Evolutionary conservation across 2,888 invertebrate genomes (phyloP), one percentile per base, ranked within the genome.

Genomic region (Hypomecis punctinalis): DNA sequence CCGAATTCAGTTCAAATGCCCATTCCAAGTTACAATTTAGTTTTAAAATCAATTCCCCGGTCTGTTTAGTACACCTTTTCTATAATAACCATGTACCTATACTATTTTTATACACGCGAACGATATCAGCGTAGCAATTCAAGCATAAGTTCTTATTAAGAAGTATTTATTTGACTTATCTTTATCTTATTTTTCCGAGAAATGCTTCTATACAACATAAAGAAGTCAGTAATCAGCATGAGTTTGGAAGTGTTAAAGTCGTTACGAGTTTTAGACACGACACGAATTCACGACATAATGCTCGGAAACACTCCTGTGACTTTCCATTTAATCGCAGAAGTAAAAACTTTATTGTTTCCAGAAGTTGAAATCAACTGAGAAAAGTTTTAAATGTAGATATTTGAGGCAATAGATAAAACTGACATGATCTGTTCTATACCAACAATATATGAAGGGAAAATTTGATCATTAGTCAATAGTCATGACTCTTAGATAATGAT

Each of bases 221-320:
- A 42, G 43, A 58, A 58, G 43, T 58, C 51, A 51, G 58, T 58
- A 58, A 58, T 58, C 51, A 51, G 49, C 43, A 51, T 51, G 13
- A 58, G 52, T 53, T 60, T n/a, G 9, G 40, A 58, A 58, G 42
- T 48, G 42, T 8, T 49, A 58, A 52, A 52, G 45, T 46, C 40
- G 39, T 60, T 53, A 52, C 11, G 40, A 60, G 52, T 46, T 53
- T 33, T 36, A 47, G 40, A 47, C 37, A 49, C 6, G 43, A 48
- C 48, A 10, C 39, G n/a, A 33, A 57, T 40, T 57, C 35, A 9
- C 33, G 40, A 55, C 37, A 37, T 42, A 48, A 58, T 45, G 33
- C 54, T 36, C 9, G 13, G 42, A 9, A 43, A 54, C 45, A 39
- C 23, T 56, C 47, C 36, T 39, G 48, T 48, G 37, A 39, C 39